These are phyloP conservation scores for Halocynthia roretzi DNA, from an alignment of 23 tunicate species.

Conservation along the genomic window DNA sequence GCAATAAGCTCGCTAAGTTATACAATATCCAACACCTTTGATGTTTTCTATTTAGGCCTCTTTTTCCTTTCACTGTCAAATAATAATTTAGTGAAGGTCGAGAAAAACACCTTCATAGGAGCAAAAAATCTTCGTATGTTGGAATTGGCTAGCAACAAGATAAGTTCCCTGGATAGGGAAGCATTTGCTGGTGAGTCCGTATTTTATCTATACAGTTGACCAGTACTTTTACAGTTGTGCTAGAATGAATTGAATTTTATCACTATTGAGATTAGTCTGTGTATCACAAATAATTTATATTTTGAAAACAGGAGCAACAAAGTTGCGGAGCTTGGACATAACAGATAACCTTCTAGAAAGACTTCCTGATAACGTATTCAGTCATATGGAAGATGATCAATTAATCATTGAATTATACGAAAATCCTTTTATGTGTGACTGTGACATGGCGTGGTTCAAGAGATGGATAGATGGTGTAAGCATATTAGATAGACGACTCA, in stretches of 20 bases:
- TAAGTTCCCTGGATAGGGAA: conserved; percentile 7
- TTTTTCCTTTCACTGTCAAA: conserved; percentile 28
- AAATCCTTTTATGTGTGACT: conserved; percentile 58
- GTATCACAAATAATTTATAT: too few relatives aligned
- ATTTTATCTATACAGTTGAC: too few relatives aligned
- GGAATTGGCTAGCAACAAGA: conserved; percentile 36
- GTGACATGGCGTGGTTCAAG: conserved; percentile 36
- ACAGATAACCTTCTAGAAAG: conserved; percentile 55
- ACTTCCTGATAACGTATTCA: conserved; percentile 30
- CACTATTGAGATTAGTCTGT: too few relatives aligned
- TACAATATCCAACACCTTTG: not conserved
- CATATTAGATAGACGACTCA: not conserved
- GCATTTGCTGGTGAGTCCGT: conserved; percentile 38
- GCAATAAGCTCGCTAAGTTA: not conserved
- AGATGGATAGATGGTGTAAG: conserved; percentile 42
- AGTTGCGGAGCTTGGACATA: conserved; percentile 29
- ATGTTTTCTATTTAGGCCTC: conserved; percentile 17
- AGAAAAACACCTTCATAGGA: conserved; percentile 18
- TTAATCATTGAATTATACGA: conserved; percentile 52
- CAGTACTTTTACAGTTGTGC: too few relatives aligned
- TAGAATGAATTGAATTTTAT: too few relatives aligned
- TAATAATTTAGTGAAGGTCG: conserved; percentile 16
- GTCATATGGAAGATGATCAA: conserved; percentile 14
- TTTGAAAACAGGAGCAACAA: conserved; percentile 27
- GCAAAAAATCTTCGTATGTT: conserved; percentile 13